Percentiles rank a stretch among this genome's conserved stretches.
Evolutionary conservation across 2,113 vertebrate genomes (phyloP).

Genomic region (Gymnorhina tibicen): DNA sequence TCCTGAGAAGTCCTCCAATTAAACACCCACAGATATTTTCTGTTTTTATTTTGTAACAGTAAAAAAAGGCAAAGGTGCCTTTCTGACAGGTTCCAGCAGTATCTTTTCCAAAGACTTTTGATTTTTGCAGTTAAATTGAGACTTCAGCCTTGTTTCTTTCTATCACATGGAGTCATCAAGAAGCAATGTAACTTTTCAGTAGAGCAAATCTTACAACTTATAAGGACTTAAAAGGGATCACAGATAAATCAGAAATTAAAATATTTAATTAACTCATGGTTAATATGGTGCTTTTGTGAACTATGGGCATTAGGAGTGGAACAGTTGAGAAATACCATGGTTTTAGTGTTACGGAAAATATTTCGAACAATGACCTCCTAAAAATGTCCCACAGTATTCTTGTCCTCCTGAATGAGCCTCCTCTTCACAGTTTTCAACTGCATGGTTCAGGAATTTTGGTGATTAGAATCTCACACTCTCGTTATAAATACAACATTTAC

Average conservation of each 20-base stretch:
- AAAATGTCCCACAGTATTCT: not conserved
- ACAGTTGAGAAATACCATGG: rapidly evolving
- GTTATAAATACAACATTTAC: not conserved
- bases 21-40: not conserved
- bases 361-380: not conserved
- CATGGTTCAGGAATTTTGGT: not conserved
- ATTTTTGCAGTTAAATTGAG: not conserved
- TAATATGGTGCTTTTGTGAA: not conserved
- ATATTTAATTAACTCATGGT: not conserved
- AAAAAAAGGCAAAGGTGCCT: not conserved
- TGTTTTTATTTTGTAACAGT: not conserved
- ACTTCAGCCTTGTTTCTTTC: not conserved
- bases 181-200: not conserved
- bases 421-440: not conserved
- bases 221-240: not conserved
- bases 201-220: not conserved
- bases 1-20: not conserved
- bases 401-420: not conserved
- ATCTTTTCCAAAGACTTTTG: not conserved
- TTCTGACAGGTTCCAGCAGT: not conserved
- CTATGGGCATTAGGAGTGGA: not conserved
- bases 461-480: not conserved
- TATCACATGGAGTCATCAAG: not conserved
- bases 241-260: not conserved
- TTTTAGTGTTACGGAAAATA: not conserved